Evolutionary conservation across 2,888 invertebrate species (phyloP), one percentile per base, ranked within the genome.

Genomic region (Strigamia crassipes): DNA sequence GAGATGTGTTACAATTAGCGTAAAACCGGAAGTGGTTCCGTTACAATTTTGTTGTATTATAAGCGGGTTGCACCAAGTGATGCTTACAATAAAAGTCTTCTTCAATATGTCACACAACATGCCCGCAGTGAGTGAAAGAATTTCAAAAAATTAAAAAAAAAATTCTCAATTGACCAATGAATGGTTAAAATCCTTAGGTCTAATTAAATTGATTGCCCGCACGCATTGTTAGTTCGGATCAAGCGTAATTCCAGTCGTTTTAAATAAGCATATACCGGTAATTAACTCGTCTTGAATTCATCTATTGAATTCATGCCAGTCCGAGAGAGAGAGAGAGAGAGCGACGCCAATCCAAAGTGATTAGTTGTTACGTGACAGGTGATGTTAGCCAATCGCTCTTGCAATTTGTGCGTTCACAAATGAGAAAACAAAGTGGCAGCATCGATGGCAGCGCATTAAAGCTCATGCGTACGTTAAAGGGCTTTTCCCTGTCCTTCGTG

Each of bases 401-500:
- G 21, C 61, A 61, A 61, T 61, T 61, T 61, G 61, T 61, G 61
- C 61, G 61, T 61, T 61, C 61, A 61, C 61, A 61, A 61, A 61
- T 61, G 61, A 61, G 61, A n/a, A 61, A 61, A 61, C 61, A 15
- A 61, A 61, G 61, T 61, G 61, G 61, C 61, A 61, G 18, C 61
- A 61, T 23, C 61, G 9, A 61, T 61, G 23, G 23, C 15, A 61
- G 21, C 61, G 18, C 61, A 61, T 61, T 61, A 61, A 61, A 61
- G 21, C 61, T 61, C 23, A 23, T 61, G 61, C 61, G 1, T 15
- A 61, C 61, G 61, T 61, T 61, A 61, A 61, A 61, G 61, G 61
- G 61, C 61, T 61, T 61, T 61, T 61, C 61, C 61, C 61, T 61
- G 61, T 61, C 61, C 61, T 18, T 9, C 2, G 21, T 61, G 18